phyloP scores from a whole-genome alignment of 2,797 vertebrate genomes.

The Semaprochilodus insignis region DNA sequence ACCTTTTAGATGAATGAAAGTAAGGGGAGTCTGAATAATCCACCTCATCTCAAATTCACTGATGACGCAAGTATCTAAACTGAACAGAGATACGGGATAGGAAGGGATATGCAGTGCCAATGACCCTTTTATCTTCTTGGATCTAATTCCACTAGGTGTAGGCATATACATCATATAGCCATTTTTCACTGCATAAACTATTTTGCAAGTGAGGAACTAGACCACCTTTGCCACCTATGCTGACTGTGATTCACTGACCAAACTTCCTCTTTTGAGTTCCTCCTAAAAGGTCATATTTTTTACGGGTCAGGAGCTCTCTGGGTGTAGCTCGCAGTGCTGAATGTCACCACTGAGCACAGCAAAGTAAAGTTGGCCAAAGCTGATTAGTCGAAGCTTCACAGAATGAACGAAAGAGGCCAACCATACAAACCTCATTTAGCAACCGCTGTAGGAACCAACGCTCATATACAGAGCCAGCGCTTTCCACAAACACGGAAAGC shows the following conservation, averaged over 20 bases:
- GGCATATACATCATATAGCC: neutral
- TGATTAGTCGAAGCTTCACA: neutral
- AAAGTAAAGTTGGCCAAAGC: neutral
- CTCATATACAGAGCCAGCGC: neutral
- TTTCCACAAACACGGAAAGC: neutral
- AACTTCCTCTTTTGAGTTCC: neutral
- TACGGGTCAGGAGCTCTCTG: too few relatives aligned
- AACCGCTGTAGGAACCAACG: neutral
- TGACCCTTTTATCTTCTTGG: constrained; percentile 35
- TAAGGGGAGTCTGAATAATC: neutral
- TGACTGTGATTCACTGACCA: neutral
- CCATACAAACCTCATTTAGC: neutral
- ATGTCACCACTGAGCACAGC: neutral
- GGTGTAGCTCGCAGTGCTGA: neutral
- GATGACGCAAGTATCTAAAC: constrained; percentile 3
- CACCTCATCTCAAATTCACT: neutral
- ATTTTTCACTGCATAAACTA: neutral
- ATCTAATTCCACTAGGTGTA: constrained; percentile 24
- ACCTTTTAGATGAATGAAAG: neutral
- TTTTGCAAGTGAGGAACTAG: neutral
- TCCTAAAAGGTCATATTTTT: neutral
- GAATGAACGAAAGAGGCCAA: neutral
- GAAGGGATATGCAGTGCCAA: constrained; percentile 10
- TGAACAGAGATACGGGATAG: neutral
- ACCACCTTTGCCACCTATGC: neutral